Percentiles rank a stretch among this genome's conserved stretches.
These are phyloP conservation scores for Conistra vaccinii DNA, from an alignment of 2,888 invertebrate species.

Conservation along the genomic window DNA sequence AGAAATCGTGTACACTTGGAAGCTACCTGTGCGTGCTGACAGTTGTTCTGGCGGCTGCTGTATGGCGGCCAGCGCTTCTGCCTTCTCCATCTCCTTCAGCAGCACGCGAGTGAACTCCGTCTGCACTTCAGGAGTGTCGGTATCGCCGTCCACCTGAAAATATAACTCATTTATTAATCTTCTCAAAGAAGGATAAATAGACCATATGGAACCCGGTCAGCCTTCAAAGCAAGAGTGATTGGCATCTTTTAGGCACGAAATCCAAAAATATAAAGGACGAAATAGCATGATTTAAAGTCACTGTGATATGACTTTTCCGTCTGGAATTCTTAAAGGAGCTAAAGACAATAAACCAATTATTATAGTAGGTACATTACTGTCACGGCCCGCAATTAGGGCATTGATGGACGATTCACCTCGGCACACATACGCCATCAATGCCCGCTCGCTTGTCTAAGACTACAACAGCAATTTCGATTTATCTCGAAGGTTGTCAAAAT, in stretches of 20 bases:
- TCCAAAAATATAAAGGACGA: background rate
- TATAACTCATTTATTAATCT: background rate
- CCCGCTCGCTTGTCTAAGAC: too few species aligned
- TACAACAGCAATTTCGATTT: too few species aligned
- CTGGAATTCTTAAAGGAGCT: background rate
- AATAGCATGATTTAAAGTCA: background rate
- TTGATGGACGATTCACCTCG: too few species aligned
- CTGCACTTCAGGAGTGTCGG: constrained; percentile 94
- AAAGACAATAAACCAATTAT: background rate
- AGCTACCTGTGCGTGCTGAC: constrained; percentile 64
- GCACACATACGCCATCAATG: too few species aligned
- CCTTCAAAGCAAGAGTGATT: background rate
- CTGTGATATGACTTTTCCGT: background rate
- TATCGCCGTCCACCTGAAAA: constrained; percentile 94
- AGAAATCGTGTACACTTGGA: background rate
- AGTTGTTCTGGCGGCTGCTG: constrained; percentile 70
- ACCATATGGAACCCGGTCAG: background rate
- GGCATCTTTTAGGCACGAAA: too few species aligned
- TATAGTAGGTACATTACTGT: too few species aligned
- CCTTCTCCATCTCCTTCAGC: constrained; percentile 92
- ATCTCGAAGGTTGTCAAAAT: too few species aligned
- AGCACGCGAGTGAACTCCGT: constrained; percentile 94
- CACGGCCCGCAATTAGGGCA: too few species aligned
- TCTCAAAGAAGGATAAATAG: background rate
- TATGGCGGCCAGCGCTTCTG: constrained; percentile 84